phyloP scores from a whole-genome alignment of 2,113 vertebrate genomes.

The Chionis minor region DNA sequence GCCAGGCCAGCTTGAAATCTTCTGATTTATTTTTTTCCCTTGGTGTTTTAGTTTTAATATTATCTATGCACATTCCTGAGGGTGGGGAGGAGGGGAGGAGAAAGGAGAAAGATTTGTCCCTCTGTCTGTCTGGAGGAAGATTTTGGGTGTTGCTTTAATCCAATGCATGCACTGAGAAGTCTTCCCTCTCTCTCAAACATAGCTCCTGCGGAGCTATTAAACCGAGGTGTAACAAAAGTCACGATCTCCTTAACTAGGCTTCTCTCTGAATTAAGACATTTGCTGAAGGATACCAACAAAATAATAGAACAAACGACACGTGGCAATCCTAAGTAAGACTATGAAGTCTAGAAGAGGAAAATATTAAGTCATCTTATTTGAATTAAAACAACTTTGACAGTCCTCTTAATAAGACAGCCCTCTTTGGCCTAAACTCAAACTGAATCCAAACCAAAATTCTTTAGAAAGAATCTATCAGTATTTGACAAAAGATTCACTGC shows the following conservation, averaged over 20 bases:
- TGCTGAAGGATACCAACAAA: not conserved
- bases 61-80: not conserved
- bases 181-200: not conserved
- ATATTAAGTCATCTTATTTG: not conserved
- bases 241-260: not conserved
- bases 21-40: not conserved
- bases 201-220: not conserved
- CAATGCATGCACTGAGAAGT: not conserved
- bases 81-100: rapidly evolving
- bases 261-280: not conserved
- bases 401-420: not conserved
- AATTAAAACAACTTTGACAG: not conserved
- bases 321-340: not conserved
- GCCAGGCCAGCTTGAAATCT: not conserved
- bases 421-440: not conserved
- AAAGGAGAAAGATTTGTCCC: not conserved
- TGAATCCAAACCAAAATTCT: not conserved
- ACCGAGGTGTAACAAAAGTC: not conserved
- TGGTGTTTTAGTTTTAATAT: not conserved
- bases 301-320: not conserved
- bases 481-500: not conserved
- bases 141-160: not conserved
- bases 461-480: not conserved
- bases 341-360: not conserved
- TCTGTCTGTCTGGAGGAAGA: not conserved